These are phyloP conservation scores for Eucera pruinosa DNA, from an alignment of 2,888 invertebrate species.

Conservation along the genomic window DNA sequence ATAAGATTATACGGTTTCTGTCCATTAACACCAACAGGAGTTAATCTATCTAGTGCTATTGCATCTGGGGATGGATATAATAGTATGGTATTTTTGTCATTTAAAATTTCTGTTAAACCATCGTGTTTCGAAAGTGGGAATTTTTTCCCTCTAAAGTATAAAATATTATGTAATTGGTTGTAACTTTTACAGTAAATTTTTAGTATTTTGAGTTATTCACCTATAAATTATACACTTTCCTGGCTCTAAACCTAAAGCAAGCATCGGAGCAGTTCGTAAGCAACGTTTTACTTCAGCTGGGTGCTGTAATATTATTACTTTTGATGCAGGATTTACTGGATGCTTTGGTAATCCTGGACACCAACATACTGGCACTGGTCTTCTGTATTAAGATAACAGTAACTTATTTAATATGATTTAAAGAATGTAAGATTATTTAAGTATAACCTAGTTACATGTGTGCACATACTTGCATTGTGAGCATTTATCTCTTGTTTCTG, in stretches of 20 bases:
- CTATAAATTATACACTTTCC: slow-evolving; percentile 89
- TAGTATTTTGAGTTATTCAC: slow-evolving; percentile 57
- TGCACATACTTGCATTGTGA: slow-evolving; percentile 89
- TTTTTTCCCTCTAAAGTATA: slow-evolving; percentile 90
- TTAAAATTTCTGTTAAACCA: slow-evolving; percentile 88
- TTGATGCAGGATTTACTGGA: slow-evolving; percentile 89
- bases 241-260: slow-evolving; percentile 90
- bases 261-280: slow-evolving; percentile 95
- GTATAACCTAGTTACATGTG: slow-evolving; percentile 44
- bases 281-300: slow-evolving; percentile 96
- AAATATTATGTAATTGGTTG: background rate
- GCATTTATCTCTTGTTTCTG: slow-evolving; percentile 90
- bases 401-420: background rate
- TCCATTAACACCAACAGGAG: slow-evolving; percentile 82
- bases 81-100: slow-evolving; percentile 89
- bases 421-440: background rate
- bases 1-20: slow-evolving; percentile 90
- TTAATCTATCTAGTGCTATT: slow-evolving; percentile 87
- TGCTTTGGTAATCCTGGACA: slow-evolving; percentile 92
- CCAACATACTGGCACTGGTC: slow-evolving; percentile 95
- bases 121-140: slow-evolving; percentile 90
- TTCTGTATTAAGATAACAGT: slow-evolving; percentile 84
- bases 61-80: slow-evolving; percentile 93
- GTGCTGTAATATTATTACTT: slow-evolving; percentile 94
- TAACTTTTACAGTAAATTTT: too few relatives aligned